Base-by-base conservation (phyloP, 2,888 invertebrate species). In the Melitaea athalia region DNA sequence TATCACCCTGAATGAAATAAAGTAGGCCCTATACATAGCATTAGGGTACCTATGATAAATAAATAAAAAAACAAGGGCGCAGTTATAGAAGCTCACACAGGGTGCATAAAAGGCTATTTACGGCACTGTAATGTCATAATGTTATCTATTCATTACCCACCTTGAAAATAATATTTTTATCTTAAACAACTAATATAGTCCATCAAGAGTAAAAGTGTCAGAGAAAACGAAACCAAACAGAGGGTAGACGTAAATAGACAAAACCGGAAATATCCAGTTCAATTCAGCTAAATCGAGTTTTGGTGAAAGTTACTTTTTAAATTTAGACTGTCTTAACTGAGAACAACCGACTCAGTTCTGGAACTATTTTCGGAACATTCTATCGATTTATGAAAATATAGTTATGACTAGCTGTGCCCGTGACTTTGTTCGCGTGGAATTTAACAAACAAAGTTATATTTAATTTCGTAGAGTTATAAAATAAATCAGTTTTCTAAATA, bases 351-450 rank as follows among this genome's bases (percentile, higher is more conserved):
- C 5, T n/a, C 47, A 49, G 14, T 5, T 49, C 0, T 49, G n/a
- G 47, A 49, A 2, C n/a, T 49, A 49, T 14, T 12, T 14, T 0
- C 38, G 38, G 38, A 38, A 7, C 5, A n/a, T n/a, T n/a, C n/a
- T n/a, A 33, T 33, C 61, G 61, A 61, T 66, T 66, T 61, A 61
- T 61, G 52, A 15, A 55, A 66, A 61, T 55, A 45, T 53, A 47
- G 33, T 62, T 47, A 38, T 33, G 24, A 45, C 49, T n/a, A n/a
- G n/a, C n/a, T n/a, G n/a, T n/a, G n/a, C n/a, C n/a, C n/a, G n/a
- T n/a, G n/a, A n/a, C n/a, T n/a, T n/a, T n/a, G n/a, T n/a, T n/a
- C n/a, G n/a, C n/a, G n/a, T n/a, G n/a, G n/a, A n/a, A n/a, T n/a
- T n/a, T n/a, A n/a, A n/a, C n/a, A n/a, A n/a, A n/a, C n/a, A n/a